Evolutionary conservation across 2,797 vertebrate genomes (phyloP).

Genomic region (Enteromius paludinosus): DNA sequence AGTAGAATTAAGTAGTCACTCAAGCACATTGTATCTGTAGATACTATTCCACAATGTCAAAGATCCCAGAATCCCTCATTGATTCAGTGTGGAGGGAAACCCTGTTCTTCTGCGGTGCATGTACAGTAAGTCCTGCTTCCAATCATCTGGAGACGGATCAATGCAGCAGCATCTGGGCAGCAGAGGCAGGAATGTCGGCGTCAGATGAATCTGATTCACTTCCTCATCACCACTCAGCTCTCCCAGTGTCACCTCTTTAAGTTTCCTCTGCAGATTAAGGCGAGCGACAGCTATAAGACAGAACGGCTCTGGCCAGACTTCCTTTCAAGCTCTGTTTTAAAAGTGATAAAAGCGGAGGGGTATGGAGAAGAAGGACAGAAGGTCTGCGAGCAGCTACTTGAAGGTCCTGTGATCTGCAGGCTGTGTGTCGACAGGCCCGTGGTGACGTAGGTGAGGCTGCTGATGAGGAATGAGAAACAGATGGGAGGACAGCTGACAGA

Average conservation of each 20-base stretch:
- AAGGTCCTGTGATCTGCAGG: slow-evolving; percentile 27
- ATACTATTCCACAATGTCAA: neutral
- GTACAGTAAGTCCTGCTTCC: slow-evolving; percentile 27
- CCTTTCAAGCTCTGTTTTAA: slow-evolving; percentile 38
- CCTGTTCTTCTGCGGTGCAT: neutral
- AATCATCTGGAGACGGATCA: slow-evolving; percentile 26
- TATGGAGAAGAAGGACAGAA: neutral
- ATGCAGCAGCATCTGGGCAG: slow-evolving; percentile 30
- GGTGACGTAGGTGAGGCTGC: slow-evolving; percentile 35
- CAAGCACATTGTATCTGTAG: neutral
- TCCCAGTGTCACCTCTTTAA: slow-evolving; percentile 47
- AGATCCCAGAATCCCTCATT: slow-evolving; percentile 10
- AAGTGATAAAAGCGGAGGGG: slow-evolving; percentile 12
- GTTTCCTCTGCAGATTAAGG: slow-evolving; percentile 33
- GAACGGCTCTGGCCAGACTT: neutral
- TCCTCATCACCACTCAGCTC: slow-evolving; percentile 27
- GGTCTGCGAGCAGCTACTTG: slow-evolving; percentile 3
- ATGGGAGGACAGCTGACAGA: neutral
- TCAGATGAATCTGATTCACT: slow-evolving; percentile 38
- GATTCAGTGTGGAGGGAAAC: slow-evolving; percentile 15
- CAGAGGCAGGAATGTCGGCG: slow-evolving; percentile 24
- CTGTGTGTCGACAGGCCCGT: neutral
- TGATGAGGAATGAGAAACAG: slow-evolving; percentile 39
- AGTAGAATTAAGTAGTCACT: neutral
- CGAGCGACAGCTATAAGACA: slow-evolving; percentile 28